These are phyloP conservation scores for Panorpa germanica DNA, from an alignment of 2,888 invertebrate genomes.

Conservation along the genomic window DNA sequence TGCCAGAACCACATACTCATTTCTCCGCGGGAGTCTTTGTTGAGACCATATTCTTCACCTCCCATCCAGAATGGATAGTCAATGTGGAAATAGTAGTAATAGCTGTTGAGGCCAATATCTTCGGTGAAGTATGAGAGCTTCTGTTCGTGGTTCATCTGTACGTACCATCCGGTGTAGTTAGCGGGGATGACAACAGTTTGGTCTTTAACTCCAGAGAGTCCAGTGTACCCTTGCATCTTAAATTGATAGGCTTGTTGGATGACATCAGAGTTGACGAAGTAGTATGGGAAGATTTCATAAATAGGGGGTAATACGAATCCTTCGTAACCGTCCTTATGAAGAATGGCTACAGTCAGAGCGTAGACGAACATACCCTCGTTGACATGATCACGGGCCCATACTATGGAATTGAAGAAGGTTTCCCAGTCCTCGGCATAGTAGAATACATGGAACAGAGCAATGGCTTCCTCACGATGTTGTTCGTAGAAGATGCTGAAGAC, in stretches of 20 bases:
- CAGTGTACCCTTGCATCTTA: constrained; percentile 33
- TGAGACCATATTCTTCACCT: constrained; percentile 22
- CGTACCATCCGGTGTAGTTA: constrained; percentile 44
- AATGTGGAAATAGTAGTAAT: constrained; percentile 46
- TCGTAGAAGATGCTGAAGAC: constrained; percentile 41
- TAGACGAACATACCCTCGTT: constrained; percentile 38
- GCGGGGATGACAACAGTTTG: constrained; percentile 40
- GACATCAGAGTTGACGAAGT: constrained; percentile 41
- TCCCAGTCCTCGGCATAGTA: constrained; percentile 50
- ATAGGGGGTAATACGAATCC: constrained; percentile 32
- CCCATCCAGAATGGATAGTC: constrained; percentile 53
- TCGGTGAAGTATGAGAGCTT: constrained; percentile 51
- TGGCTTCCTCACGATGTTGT: constrained; percentile 42
- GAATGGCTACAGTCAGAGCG: constrained; percentile 29
- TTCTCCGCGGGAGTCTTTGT: constrained; percentile 24
- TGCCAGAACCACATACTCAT: constrained; percentile 43
- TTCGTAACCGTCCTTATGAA: constrained; percentile 31
- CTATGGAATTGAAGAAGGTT: constrained; percentile 43
- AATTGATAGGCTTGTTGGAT: constrained; percentile 36
- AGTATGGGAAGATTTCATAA: constrained; percentile 41
- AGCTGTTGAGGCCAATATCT: constrained; percentile 55
- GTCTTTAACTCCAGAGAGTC: constrained; percentile 27
- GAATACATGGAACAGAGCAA: constrained; percentile 39
- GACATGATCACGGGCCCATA: constrained; percentile 31
- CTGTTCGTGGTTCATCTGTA: constrained; percentile 36